These are phyloP conservation scores for Drosophila neocordata DNA, from an alignment of 1,140 invertebrate species.

Conservation along the genomic window DNA sequence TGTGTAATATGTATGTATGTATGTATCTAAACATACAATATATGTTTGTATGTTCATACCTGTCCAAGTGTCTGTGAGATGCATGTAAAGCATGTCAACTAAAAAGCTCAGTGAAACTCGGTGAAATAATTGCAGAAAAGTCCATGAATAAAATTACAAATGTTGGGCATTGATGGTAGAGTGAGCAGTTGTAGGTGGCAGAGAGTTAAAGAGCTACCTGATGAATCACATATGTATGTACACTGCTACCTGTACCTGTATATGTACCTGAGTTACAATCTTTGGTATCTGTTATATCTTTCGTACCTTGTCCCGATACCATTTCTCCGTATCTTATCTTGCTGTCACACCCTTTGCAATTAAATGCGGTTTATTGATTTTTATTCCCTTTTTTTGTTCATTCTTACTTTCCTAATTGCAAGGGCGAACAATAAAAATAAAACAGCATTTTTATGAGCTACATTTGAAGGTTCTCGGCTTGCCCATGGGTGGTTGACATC, in stretches of 20 bases:
- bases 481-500: slow-evolving; percentile 11
- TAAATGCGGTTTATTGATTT: slow-evolving; percentile 43
- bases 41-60: no score
- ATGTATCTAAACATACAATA: no score
- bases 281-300: slow-evolving; percentile 25
- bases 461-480: slow-evolving; percentile 3
- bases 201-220: slow-evolving; percentile 10
- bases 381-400: slow-evolving; percentile 25
- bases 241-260: slow-evolving; percentile 21
- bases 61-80: slow-evolving; percentile 54
- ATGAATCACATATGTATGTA: slow-evolving; percentile 1
- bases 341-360: slow-evolving; percentile 12
- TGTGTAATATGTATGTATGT: neutral
- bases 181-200: slow-evolving; percentile 17
- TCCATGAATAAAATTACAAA: slow-evolving; percentile 64
- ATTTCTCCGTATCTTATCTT: slow-evolving; percentile 42
- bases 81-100: slow-evolving; percentile 75
- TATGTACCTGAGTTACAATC: neutral
- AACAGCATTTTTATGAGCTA: slow-evolving; percentile 40
- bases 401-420: slow-evolving; percentile 14
- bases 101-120: slow-evolving; percentile 71
- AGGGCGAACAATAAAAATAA: slow-evolving; percentile 5
- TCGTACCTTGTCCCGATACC: slow-evolving; percentile 22
- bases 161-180: slow-evolving; percentile 55
- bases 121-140: slow-evolving; percentile 71